A percentile compares a stretch with the other conserved stretches of the same genome.
Evolutionary conservation across 2,113 vertebrate genomes (phyloP).

Genomic region (Agelaius phoeniceus): DNA sequence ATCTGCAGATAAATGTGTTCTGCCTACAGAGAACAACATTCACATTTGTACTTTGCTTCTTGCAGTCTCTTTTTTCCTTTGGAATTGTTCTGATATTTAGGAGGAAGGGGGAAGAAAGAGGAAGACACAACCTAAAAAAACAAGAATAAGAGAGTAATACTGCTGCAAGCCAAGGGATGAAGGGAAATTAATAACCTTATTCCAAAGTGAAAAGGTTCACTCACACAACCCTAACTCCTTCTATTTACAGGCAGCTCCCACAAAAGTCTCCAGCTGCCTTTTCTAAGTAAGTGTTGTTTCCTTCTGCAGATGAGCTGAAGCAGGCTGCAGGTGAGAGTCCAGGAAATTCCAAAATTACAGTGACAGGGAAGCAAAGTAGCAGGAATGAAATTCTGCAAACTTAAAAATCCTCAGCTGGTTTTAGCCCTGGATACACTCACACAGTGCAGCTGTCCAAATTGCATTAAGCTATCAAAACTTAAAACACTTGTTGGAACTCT

Average conservation of each 20-base stretch:
- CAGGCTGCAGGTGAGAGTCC: background rate
- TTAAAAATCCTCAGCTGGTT: background rate
- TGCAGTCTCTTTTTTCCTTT: background rate
- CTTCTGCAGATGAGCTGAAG: background rate
- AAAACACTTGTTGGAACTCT: background rate
- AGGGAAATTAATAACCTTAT: background rate
- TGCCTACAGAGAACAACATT: background rate
- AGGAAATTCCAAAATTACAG: background rate
- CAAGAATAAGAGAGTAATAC: background rate
- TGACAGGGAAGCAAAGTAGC: background rate
- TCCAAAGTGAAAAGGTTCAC: background rate
- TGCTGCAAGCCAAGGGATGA: background rate
- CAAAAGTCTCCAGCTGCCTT: background rate
- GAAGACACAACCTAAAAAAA: background rate
- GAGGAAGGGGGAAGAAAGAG: background rate
- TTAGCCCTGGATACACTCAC: background rate
- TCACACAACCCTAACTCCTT: fast-evolving
- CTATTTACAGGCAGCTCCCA: background rate
- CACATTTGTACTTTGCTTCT: background rate
- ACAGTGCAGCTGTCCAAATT: background rate
- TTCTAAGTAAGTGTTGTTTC: background rate
- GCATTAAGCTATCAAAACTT: background rate
- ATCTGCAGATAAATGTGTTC: background rate
- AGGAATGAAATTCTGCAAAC: background rate
- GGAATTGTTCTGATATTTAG: background rate